phyloP scores from a whole-genome alignment of 2,113 vertebrate species.

The Turdus rufiventris region DNA sequence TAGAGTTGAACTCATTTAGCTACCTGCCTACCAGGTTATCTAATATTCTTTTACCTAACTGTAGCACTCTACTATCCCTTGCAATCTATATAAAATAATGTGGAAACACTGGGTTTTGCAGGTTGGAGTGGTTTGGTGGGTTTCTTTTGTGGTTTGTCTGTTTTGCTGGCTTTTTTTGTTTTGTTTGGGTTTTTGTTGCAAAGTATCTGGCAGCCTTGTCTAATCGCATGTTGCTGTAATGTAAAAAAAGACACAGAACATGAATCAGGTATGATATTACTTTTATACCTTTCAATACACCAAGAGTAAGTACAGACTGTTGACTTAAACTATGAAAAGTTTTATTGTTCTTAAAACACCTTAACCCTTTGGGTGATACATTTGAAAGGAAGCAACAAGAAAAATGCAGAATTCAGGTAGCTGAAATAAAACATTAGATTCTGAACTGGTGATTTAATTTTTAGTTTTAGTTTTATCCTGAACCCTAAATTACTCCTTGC shows the following conservation, averaged over 20 bases:
- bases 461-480: neutral
- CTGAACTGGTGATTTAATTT: neutral
- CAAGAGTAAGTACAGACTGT: neutral
- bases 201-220: neutral
- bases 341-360: neutral
- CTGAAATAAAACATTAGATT: neutral
- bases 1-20: neutral
- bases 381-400: neutral
- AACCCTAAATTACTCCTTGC: neutral
- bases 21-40: neutral
- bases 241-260: neutral
- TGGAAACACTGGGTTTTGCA: neutral
- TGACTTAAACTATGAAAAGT: neutral
- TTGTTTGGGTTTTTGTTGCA: neutral
- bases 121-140: too few relatives aligned
- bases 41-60: neutral
- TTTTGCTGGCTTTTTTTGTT: neutral
- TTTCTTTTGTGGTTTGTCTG: neutral
- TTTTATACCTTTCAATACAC: neutral
- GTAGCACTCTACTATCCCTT: neutral
- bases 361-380: neutral
- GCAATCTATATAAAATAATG: neutral
- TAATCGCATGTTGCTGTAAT: neutral
- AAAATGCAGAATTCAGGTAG: neutral
- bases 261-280: neutral